Base-by-base conservation (phyloP, 2,888 invertebrate genomes). In the Cryptosula pallasiana region DNA sequence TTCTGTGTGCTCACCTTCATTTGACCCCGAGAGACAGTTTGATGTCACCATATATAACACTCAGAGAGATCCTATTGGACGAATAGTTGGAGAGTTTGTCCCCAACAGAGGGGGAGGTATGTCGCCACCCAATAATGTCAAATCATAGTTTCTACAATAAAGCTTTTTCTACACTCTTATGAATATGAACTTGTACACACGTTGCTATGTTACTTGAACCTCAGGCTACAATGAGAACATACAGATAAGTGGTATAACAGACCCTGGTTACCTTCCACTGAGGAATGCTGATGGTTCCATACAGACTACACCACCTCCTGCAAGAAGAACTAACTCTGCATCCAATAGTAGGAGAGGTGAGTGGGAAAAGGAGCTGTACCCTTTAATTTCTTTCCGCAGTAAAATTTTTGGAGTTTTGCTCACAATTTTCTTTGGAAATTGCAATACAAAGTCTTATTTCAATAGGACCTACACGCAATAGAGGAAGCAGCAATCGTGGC, bases 141-240 rank as follows among this genome's bases (percentile, higher is more conserved):
- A n/a, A n/a, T n/a, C n/a, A n/a, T n/a, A n/a, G n/a, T n/a, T n/a
- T n/a, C n/a, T n/a, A n/a, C n/a, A n/a, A n/a, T n/a, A n/a, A n/a
- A n/a, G n/a, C n/a, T n/a, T n/a, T n/a, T n/a, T n/a, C n/a, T n/a
- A n/a, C n/a, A n/a, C n/a, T n/a, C n/a, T n/a, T n/a, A n/a, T n/a
- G n/a, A n/a, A n/a, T n/a, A n/a, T n/a, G n/a, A n/a, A n/a, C n/a
- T n/a, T n/a, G n/a, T n/a, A n/a, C n/a, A n/a, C n/a, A n/a, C n/a
- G n/a, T n/a, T n/a, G n/a, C n/a, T n/a, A n/a, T n/a, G n/a, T n/a
- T n/a, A n/a, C 20, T 45, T 45, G 45, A 13, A 13, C 20, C n/a
- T 63, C n/a, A 63, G 63, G 63, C 32, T 63, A 63, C 32, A 63
- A 27, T n/a, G 63, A 63, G 32, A 63, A 63, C 27, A 27, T 63